Base-by-base conservation (phyloP, 2,797 vertebrate genomes). In the Lophotriccus pileatus region DNA sequence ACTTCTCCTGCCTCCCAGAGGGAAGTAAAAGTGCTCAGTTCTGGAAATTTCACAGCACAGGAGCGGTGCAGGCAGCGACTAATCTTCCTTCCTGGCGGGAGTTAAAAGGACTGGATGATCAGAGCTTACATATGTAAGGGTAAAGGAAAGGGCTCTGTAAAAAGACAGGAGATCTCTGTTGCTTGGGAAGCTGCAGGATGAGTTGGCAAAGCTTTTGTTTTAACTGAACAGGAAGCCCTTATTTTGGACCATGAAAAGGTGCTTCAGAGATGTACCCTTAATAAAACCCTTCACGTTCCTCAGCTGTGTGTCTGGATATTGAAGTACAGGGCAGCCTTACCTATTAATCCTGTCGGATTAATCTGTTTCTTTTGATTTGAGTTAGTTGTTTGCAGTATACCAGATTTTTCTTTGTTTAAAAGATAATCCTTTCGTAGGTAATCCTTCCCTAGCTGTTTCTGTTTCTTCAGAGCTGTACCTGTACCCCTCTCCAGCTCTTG, bases 401-500 rank as follows among this genome's bases (percentile, higher is more conserved):
- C 13, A 8, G 60, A 27, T 90, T 88, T 94, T 91, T 76, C 84
- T 91, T 95, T 94, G 82, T 95, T 92, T 95, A 80, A 88, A 86
- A 88, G 79, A 81, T 93, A 97, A 96, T 95, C 92, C 89, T 91
- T 86, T 81, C 50, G 50, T 86, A 93, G 55, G 76, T 96, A 96
- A 95, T 93, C 92, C 92, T 94, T 74, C 0, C 0, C 47, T 76
- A 59, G 67, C 47, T 6, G 6, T 77, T 75, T 43, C 7, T 81
- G 76, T 50, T 87, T 52, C 56, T 79, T 67, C 1, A 7, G 72
- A 78, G 49, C 44, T 32, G 0, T 64, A 58, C 3, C 1, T 9
- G 24, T 76, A 44, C 59, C n/a, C 39, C 36, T 72, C 53, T 94
- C 55, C 46, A 74, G 60, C 1, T 1, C 82, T 91, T 83, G 59